These are phyloP conservation scores for Tortricodes alternella DNA, from an alignment of 2,888 invertebrate species.

Conservation along the genomic window DNA sequence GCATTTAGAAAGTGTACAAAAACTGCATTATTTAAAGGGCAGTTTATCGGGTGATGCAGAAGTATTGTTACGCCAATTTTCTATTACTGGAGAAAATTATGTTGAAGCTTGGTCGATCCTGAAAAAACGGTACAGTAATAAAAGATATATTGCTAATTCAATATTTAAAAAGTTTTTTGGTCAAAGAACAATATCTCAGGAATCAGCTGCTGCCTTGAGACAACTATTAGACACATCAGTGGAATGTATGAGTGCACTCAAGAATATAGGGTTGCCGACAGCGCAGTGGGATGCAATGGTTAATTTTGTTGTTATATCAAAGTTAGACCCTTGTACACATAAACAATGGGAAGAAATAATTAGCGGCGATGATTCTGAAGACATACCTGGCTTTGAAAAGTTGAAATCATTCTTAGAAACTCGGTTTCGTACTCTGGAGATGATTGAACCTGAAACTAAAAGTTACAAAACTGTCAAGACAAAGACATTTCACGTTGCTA, in stretches of 20 bases:
- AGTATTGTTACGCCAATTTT: neutral
- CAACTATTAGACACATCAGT: neutral
- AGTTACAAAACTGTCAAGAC: neutral
- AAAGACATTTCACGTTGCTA: conserved; percentile 1
- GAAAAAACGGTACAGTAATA: neutral
- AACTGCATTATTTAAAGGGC: neutral
- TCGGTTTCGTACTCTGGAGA: conserved; percentile 3
- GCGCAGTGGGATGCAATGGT: neutral
- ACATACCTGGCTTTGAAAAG: neutral
- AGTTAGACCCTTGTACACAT: neutral
- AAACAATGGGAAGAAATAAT: conserved; percentile 3
- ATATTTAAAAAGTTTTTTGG: conserved; percentile 3
- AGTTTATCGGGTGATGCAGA: neutral
- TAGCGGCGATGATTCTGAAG: neutral
- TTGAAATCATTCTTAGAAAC: neutral
- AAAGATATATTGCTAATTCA: neutral
- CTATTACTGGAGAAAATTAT: neutral
- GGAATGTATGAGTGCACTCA: conserved; percentile 1
- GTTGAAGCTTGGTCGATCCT: neutral
- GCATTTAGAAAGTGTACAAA: neutral
- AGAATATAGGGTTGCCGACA: neutral
- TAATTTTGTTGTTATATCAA: neutral
- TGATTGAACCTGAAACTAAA: conserved; percentile 3
- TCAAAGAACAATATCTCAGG: neutral
- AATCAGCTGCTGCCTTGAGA: neutral